Evolutionary conservation across 2,113 vertebrate species (phyloP), one percentile per base, ranked within the genome.

Genomic region (Rhinoderma darwinii): DNA sequence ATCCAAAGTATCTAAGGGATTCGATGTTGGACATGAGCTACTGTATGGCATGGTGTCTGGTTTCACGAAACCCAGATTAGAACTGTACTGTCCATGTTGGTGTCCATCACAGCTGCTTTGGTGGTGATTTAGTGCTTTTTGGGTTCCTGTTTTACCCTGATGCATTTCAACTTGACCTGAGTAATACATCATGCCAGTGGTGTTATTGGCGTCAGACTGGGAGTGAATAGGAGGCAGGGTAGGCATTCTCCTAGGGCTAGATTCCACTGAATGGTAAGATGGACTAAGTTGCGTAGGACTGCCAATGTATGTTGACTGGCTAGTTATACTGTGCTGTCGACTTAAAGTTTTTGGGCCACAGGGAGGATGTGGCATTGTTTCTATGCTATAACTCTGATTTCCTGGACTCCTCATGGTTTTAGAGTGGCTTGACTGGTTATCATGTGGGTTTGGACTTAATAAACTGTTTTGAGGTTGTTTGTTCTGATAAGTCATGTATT

Each of bases 1-100:
- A 92, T 99, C 98, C 89, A 99, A 92, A 32, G 97, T 96, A 90
- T 99, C 98, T 93, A 99, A 92, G 86, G 96, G 94, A 84, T 97
- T 98, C 82, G 95, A 95, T 3, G 96, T 93, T 76, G 95, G 96
- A 47, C 95, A 94, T 41, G 96, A 94, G 0, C 95, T 95, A 2
- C 95, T 89, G 90, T 94, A 97, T 44, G 90, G 94, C 77, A 92
- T 93, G 1, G 94, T 94, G 89, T 90, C 91, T 63, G 93, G 92
- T 88, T 94, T 97, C 88, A 89, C 91, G 76, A 89, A 93, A 82
- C 92, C 94, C 11, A 91, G 81, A 78, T 88, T 91, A 90, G 51
- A 90, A 47, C n/a, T 88, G 17, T 80, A 95, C 91, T 68, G 84
- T 35, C 20, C 89, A 91, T 4, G 89, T n/a, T 93, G 90, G 0